A percentile compares a stretch with the other conserved stretches of the same genome.
Conservation (phyloP, 2,888 invertebrate genomes). For the Cerastoderma edule region DNA sequence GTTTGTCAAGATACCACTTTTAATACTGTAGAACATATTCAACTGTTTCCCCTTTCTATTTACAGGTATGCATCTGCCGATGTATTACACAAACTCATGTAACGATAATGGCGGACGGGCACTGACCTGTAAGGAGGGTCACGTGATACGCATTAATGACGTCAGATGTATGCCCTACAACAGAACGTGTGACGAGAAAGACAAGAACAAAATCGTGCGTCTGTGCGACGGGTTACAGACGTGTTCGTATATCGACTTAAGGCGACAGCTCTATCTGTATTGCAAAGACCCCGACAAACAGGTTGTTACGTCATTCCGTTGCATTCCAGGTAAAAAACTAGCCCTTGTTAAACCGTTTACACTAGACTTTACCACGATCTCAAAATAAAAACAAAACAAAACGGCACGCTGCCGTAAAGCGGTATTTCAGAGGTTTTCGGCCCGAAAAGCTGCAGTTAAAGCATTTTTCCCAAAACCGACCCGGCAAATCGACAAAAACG, state of each 20-base stretch:
- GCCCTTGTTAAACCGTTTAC: too few species aligned
- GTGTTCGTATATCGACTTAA: constrained; percentile 60
- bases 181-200: constrained; percentile 57
- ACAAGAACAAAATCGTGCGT: constrained; percentile 39
- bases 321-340: constrained; percentile 65
- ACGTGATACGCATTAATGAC: constrained; percentile 55
- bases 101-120: constrained; percentile 45
- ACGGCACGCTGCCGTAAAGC: too few species aligned
- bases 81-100: constrained; percentile 53
- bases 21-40: background rate
- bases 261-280: constrained; percentile 59
- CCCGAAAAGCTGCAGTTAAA: too few species aligned
- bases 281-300: constrained; percentile 55
- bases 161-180: constrained; percentile 60
- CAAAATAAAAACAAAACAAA: too few species aligned
- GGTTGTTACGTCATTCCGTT: constrained; percentile 59
- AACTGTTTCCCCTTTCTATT: background rate
- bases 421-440: too few species aligned
- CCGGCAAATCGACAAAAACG: too few species aligned
- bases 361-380: too few species aligned
- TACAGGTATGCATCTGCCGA: constrained; percentile 33
- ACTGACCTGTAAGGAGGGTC: constrained; percentile 49
- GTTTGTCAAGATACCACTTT: background rate
- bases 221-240: constrained; percentile 65
- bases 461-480: too few species aligned